These are phyloP conservation scores for Tenebrio molitor DNA, from an alignment of 1,140 invertebrate species.

Conservation along the genomic window DNA sequence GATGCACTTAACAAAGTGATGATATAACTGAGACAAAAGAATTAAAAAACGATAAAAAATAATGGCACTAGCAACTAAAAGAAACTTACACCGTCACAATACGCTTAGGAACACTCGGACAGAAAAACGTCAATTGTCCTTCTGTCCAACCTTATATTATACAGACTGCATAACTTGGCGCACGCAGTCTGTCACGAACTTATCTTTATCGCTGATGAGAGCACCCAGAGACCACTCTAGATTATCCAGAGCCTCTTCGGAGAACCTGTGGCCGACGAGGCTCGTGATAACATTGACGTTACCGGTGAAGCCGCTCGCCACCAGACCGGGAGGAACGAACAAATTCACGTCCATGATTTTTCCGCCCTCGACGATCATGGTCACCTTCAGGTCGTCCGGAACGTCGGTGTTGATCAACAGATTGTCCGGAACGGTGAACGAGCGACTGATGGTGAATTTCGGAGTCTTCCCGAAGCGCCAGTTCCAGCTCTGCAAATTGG, in stretches of 20 bases:
- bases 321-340: conserved; percentile 59
- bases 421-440: conserved; percentile 57
- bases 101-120: conserved; percentile 24
- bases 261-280: conserved; percentile 62
- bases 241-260: conserved; percentile 59
- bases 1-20: conserved; percentile 33
- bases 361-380: conserved; percentile 61
- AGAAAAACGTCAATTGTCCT: conserved; percentile 12
- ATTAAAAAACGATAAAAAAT: conserved; percentile 31
- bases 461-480: conserved; percentile 93
- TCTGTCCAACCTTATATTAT: conserved; percentile 46
- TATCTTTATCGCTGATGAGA: conserved; percentile 59
- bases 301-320: conserved; percentile 59
- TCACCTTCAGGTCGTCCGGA: conserved; percentile 58
- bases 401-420: conserved; percentile 43
- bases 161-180: conserved; percentile 61
- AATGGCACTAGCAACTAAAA: conserved; percentile 24
- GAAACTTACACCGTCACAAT: conserved; percentile 18
- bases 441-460: conserved; percentile 76
- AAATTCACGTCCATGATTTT: conserved; percentile 61
- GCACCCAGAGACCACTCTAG: conserved; percentile 57
- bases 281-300: conserved; percentile 60
- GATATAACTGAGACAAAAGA: neutral
- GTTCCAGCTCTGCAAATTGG: conserved; percentile 83
- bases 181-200: conserved; percentile 62